Percentiles rank a stretch among this genome's conserved stretches.
phyloP scores from a whole-genome alignment of 2,113 vertebrate genomes.

The Ploceus nigricollis region DNA sequence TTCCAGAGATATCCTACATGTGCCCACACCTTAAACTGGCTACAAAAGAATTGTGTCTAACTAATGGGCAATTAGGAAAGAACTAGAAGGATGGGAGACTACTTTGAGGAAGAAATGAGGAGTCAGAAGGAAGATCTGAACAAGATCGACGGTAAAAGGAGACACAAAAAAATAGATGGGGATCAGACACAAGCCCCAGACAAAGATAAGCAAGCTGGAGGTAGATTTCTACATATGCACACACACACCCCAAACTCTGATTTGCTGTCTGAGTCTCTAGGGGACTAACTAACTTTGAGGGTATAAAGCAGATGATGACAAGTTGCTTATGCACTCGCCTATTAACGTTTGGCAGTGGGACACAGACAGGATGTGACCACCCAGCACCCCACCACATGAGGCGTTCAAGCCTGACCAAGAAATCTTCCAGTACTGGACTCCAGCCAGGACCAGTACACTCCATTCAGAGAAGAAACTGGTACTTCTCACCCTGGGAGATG shows the following conservation, averaged over 20 bases:
- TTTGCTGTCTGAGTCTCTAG: neutral
- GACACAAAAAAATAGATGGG: neutral
- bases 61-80: neutral
- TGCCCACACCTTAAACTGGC: rapidly evolving
- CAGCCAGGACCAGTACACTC: neutral
- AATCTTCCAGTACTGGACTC: neutral
- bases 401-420: neutral
- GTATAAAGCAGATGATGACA: neutral
- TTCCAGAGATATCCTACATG: neutral
- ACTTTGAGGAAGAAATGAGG: neutral
- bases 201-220: neutral
- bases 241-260: neutral
- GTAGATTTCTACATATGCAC: neutral
- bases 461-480: conserved; percentile 4
- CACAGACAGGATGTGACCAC: neutral
- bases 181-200: neutral
- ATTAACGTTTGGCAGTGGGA: neutral
- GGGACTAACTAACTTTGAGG: neutral
- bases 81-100: neutral
- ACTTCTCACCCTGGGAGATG: neutral
- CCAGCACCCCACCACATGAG: neutral
- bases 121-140: neutral
- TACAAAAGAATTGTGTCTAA: neutral
- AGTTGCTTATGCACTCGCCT: neutral
- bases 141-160: neutral